Evolutionary conservation across 2,888 invertebrate genomes (phyloP).

Genomic region (Metallyticus violacea): DNA sequence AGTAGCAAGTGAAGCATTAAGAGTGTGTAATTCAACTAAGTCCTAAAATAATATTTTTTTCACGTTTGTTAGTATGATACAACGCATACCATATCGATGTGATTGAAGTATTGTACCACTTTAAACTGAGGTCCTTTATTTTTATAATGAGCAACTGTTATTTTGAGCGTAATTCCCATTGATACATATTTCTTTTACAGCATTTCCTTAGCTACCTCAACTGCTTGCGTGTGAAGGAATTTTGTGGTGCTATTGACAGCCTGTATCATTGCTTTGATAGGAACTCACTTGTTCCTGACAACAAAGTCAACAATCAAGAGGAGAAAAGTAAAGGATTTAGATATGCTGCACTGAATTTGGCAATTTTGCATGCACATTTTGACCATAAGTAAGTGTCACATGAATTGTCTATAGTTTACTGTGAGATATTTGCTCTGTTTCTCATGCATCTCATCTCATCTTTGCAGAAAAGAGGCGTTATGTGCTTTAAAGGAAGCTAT

Average conservation of each 20-base stretch:
- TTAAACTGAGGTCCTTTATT: no score
- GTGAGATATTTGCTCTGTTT: neutral
- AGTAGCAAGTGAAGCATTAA: no score
- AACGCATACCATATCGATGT: no score
- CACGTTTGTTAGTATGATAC: no score
- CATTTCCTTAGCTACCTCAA: constrained; percentile 90
- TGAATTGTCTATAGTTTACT: neutral
- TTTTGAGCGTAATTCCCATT: neutral
- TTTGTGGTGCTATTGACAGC: constrained; percentile 77
- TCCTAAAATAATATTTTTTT: no score
- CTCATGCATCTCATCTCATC: neutral
- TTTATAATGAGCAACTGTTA: no score
- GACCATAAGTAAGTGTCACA: constrained; percentile 63
- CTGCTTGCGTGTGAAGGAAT: constrained; percentile 82
- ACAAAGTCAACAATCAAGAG: constrained; percentile 46
- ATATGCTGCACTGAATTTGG: constrained; percentile 88
- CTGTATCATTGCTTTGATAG: constrained; percentile 80
- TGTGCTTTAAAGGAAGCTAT: constrained; percentile 84
- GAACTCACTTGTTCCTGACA: constrained; percentile 48
- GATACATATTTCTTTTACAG: constrained; percentile 52
- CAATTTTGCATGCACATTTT: constrained; percentile 83
- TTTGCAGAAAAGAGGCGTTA: constrained; percentile 68
- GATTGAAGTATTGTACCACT: no score
- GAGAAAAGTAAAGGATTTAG: constrained; percentile 63
- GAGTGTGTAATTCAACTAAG: no score